phyloP scores from a whole-genome alignment of 1,140 invertebrate genomes.

The Aplysia californica region DNA sequence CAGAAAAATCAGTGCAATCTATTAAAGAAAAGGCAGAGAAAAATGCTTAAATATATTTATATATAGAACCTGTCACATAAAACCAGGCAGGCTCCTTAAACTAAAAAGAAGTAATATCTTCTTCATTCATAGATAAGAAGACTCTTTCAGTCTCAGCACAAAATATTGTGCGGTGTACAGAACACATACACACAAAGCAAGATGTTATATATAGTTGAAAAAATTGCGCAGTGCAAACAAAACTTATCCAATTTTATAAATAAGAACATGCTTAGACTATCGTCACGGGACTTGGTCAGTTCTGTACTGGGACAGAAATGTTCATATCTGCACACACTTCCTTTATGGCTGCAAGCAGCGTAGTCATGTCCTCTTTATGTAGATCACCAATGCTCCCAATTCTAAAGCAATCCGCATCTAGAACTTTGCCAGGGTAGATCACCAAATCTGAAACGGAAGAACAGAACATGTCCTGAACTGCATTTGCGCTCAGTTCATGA shows the following conservation, averaged over 20 bases:
- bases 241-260: background rate
- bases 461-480: too few species aligned
- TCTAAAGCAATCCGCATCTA: constrained; percentile 69
- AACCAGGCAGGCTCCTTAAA: too few species aligned
- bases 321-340: constrained; percentile 67
- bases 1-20: too few species aligned
- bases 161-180: background rate
- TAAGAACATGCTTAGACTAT: background rate
- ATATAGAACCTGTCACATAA: too few species aligned
- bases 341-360: constrained; percentile 64
- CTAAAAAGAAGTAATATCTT: too few species aligned
- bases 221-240: background rate
- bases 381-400: constrained; percentile 71
- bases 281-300: constrained; percentile 18
- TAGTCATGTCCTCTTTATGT: constrained; percentile 66
- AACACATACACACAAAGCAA: background rate
- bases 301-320: constrained; percentile 41
- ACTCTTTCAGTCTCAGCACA: background rate
- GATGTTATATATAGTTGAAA: background rate
- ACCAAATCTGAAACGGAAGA: constrained; percentile 63
- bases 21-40: too few species aligned
- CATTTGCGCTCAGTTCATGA: too few species aligned
- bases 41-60: too few species aligned
- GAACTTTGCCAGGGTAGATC: constrained; percentile 71
- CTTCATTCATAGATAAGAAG: too few species aligned